Conservation (phyloP, 2,888 invertebrate genomes). For the Hyposoter dolosus region DNA sequence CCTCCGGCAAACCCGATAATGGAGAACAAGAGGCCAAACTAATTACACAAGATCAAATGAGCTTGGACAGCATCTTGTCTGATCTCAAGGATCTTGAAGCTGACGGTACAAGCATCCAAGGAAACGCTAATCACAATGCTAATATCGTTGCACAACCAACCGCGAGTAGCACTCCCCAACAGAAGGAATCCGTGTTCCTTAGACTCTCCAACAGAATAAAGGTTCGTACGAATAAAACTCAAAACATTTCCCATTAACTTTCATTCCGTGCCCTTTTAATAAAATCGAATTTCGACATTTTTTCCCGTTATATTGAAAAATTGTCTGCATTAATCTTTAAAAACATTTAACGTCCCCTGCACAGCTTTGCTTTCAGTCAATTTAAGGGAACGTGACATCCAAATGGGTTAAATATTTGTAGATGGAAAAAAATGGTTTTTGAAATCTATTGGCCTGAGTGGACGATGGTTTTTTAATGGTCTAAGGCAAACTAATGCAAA, state of each 20-base stretch:
- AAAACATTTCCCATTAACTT: background rate
- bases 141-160: conserved; percentile 82
- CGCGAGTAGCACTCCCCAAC: conserved; percentile 83
- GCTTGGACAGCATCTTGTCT: conserved; percentile 81
- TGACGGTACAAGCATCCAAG: conserved; percentile 73
- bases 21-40: conserved; percentile 76
- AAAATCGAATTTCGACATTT: background rate
- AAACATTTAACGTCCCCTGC: too few relatives aligned
- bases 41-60: conserved; percentile 79
- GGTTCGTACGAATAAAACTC: conserved; percentile 85
- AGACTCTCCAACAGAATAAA: conserved; percentile 98
- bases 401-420: too few relatives aligned
- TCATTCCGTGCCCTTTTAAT: background rate
- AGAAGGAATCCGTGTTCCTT: conserved; percentile 98
- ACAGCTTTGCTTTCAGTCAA: too few relatives aligned
- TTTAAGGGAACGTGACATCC: too few relatives aligned
- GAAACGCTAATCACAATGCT: conserved; percentile 81
- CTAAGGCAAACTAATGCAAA: too few relatives aligned
- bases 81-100: conserved; percentile 83
- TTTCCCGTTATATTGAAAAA: too few relatives aligned
- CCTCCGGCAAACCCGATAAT: conserved; percentile 40
- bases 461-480: too few relatives aligned
- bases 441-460: too few relatives aligned
- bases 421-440: too few relatives aligned
- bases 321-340: too few relatives aligned